Base-by-base conservation (phyloP, 2,113 vertebrate genomes). In the Tyto alba region DNA sequence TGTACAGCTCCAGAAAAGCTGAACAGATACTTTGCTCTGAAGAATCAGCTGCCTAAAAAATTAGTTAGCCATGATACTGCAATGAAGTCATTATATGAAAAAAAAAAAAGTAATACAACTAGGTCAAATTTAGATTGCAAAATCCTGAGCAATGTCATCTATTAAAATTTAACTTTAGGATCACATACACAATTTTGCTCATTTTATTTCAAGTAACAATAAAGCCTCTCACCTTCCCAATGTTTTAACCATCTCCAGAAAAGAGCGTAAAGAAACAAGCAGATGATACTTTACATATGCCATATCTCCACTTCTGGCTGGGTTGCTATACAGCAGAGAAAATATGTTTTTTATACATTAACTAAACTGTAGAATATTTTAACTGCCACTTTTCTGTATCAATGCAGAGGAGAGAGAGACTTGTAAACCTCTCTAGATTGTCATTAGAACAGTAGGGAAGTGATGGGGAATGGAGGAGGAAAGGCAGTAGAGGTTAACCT, bases 391-490 rank as follows among this genome's bases (percentile, higher is more conserved):
- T 86, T 45, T 52, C 5, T 17, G 6, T 48, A 66, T 27, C 23
- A 66, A 30, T 55, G 30, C 9, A 59, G 27, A 88, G 38, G 71
- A 71, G 19, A 67, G 29, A 56, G 4, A 85, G 20, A 73, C 40
- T 53, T 53, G 6, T 23, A 16, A 7, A 50, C 4, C 30, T 53
- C 17, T 62, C 11, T 41, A 74, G 25, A 27, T 13, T 55, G 13
- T 14, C 10, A 73, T 30, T 53, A 7, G 4, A 74, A 60, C 18
- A 43, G 29, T 17, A 32, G 8, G 4, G 16, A 74, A 73, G 17
- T 3, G 1, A 53, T 2, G 3, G 6, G 13, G 9, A 75, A 78
- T 5, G 1, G 4, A 76, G 12, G 18, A 92, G 16, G 3, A 50
- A 55, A 75, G 78, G 13, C 7, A 63, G 25, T 32, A 86, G 0